Percentiles rank a stretch among this genome's conserved stretches.
phyloP scores from a whole-genome alignment of 2,113 vertebrate species.

The Neodontobutis hainanensis region DNA sequence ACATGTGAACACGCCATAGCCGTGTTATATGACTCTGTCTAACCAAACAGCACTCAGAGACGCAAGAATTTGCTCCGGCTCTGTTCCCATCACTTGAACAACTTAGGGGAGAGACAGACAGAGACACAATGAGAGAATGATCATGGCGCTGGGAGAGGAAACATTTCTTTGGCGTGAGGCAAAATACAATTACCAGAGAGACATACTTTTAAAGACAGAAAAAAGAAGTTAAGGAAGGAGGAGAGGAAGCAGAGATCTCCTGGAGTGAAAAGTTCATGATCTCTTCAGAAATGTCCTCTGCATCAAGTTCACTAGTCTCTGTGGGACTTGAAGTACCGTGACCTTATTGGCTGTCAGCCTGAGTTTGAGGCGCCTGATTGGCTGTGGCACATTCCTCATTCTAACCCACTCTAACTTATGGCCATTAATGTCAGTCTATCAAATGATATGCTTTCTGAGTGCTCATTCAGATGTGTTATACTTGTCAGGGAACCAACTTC shows the following conservation, averaged over 20 bases:
- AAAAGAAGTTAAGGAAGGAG: slow-evolving; percentile 46
- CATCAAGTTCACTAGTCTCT: slow-evolving; percentile 62
- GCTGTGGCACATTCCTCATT: slow-evolving; percentile 69
- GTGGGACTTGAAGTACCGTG: slow-evolving; percentile 59
- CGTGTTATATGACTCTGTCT: slow-evolving; percentile 77
- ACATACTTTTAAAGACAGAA: slow-evolving; percentile 48
- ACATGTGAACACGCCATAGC: slow-evolving; percentile 65
- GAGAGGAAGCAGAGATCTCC: slow-evolving; percentile 63
- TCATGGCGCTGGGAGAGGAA: slow-evolving; percentile 56
- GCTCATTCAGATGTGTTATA: slow-evolving; percentile 40
- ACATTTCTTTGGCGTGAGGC: slow-evolving; percentile 70
- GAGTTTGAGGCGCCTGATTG: slow-evolving; percentile 71
- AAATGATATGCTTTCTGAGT: slow-evolving; percentile 41
- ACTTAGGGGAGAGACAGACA: slow-evolving; percentile 10
- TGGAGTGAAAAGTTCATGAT: slow-evolving; percentile 77
- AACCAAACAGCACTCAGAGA: slow-evolving; percentile 76
- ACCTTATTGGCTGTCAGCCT: slow-evolving; percentile 74
- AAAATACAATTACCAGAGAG: slow-evolving; percentile 66
- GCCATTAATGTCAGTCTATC: slow-evolving; percentile 57
- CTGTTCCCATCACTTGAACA: slow-evolving; percentile 65
- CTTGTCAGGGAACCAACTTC: slow-evolving; percentile 11
- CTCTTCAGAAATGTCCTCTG: slow-evolving; percentile 66
- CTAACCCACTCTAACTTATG: slow-evolving; percentile 50
- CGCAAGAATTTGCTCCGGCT: slow-evolving; percentile 60
- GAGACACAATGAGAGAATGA: slow-evolving; percentile 33